Base-by-base conservation (phyloP, 2,113 vertebrate species). In the Lycaon pictus region DNA sequence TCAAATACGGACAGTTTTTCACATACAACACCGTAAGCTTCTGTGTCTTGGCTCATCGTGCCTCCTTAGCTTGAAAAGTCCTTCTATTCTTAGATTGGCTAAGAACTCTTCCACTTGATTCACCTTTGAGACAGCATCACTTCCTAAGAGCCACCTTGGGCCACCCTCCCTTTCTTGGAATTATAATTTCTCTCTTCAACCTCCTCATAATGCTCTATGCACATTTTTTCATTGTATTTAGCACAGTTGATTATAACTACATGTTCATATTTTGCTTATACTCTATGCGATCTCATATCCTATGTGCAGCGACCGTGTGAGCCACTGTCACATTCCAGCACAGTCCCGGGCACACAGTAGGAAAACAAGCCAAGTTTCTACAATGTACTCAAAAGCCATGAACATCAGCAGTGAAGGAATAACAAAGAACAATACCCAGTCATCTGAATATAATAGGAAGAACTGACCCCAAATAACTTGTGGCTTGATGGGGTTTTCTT, bases 231-330 rank as follows among this genome's bases (percentile, higher is more conserved):
- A 51, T 13, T 15, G 2, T 35, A 16, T 86, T 25, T 35, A 16
- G 19, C 11, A 8, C 4, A 1, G 43, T 16, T 25, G 43, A 29
- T 20, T 11, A 20, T 9, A 20, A 23, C 82, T 12, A 1, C 11
- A 11, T 37, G n/a, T 71, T 37, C 85, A 88, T 67, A 37, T 56
- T 43, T 25, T 71, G n/a, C 25, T 13, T 37, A 58, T 3, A 20
- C 1, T 32, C 60, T 12, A 0, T 35, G 12, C 8, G 37, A 16
- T 11, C 3, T 4, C 19, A 8, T 32, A 9, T 17, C 43, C 25
- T 51, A 27, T 8, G 9, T 25, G 9, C 13, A 51, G 20, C 5
- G 48, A 20, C 13, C 0, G 1, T 2, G 67, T 0, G 23, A 56
- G n/a, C n/a, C 53, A 20, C 37, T 60, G 63, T 51, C 23, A 48